Conservation (phyloP, 2,888 invertebrate genomes). For the Cynaeus angustus region DNA sequence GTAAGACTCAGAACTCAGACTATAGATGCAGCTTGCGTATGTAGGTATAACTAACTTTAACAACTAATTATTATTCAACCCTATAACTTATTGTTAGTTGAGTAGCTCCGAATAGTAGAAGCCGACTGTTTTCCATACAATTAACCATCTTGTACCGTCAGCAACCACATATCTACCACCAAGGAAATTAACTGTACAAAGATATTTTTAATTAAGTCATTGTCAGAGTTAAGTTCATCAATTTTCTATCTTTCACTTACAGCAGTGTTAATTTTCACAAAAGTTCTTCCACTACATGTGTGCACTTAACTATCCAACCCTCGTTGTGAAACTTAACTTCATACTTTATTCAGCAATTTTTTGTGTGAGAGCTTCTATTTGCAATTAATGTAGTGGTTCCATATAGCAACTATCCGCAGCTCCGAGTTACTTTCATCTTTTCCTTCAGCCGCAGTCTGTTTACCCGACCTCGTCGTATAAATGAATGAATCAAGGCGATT, state of each 20-base stretch:
- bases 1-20: neutral
- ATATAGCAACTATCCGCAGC: neutral
- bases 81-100: slow-evolving; percentile 15
- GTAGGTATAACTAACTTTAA: slow-evolving; percentile 3
- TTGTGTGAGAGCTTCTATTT: neutral
- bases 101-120: slow-evolving; percentile 13
- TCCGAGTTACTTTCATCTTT: slow-evolving; percentile 15
- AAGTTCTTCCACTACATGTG: no score
- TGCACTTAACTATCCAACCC: no score
- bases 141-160: slow-evolving; percentile 4
- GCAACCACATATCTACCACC: neutral
- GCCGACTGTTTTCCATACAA: slow-evolving; percentile 13
- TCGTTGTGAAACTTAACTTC: no score
- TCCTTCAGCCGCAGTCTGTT: slow-evolving; percentile 36
- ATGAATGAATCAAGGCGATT: slow-evolving; percentile 62
- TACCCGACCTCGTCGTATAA: slow-evolving; percentile 58
- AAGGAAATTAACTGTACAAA: neutral
- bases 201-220: neutral
- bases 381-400: neutral
- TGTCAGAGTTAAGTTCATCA: neutral
- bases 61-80: slow-evolving; percentile 15
- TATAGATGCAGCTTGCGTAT: neutral
- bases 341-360: no score
- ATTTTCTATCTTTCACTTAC: no score
- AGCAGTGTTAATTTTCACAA: no score